Base-by-base conservation (phyloP, 2,888 invertebrate species). In the Meliscaeva auricollis region DNA sequence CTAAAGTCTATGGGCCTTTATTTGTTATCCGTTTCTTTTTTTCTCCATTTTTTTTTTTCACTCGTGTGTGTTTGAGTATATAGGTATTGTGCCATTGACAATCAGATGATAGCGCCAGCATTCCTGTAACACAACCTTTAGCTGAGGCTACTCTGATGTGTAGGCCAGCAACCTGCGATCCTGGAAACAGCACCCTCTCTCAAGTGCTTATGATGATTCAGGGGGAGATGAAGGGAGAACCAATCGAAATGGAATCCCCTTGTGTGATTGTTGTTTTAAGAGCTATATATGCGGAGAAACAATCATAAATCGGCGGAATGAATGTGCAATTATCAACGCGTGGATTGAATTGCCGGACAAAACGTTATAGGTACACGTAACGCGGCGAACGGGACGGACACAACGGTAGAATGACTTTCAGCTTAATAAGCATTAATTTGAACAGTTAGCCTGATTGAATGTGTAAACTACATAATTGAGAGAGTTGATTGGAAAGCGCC, bases 351-450 rank as follows among this genome's bases (percentile, higher is more conserved):
- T 62, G 80, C 54, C 46, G 66, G 46, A 15, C 69, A 44, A 32
- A 54, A 54, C 30, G 54, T 26, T 26, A 26, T 26, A 26, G 4
- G 4, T 26, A 26, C 26, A 26, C 26, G 13, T 6, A 9, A 38
- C 38, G 13, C 9, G 9, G 9, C 9, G 11, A 13, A 38, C 38
- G 38, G 13, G 11, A 38, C 38, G 11, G 0, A 9, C 7, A 38
- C 38, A 38, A 38, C 46, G 46, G 64, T 64, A 38, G 64, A 46
- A 26, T 62, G 44, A 52, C 48, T 80, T 66, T 84, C 62, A 68
- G 75, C 75, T 69, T 84, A 84, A 84, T 84, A 74, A 84, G 80
- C 84, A 75, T 70, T 75, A 58, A 84, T 84, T 80, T 80, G 58
- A 20, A 68, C 50, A n/a, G 70, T 75, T 84, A 54, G 70, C 44